Evolutionary conservation across 2,888 invertebrate species (phyloP).

Genomic region (Machimus atricapillus): DNA sequence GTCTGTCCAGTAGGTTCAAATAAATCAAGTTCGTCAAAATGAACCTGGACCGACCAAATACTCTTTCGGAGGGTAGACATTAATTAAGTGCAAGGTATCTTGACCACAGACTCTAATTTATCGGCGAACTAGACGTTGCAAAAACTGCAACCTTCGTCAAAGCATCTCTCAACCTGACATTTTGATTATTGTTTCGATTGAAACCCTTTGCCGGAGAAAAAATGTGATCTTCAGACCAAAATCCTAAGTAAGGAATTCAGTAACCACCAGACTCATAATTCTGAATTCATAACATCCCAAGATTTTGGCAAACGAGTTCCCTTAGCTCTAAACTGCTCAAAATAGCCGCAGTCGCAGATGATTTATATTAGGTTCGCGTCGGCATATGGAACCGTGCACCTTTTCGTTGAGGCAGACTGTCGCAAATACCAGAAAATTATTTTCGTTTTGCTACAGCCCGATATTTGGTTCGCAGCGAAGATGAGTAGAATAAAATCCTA

Average conservation of each 20-base stretch:
- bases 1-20: neutral
- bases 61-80: neutral
- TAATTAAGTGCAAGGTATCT: neutral
- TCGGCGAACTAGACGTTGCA: neutral
- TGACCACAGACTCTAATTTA: neutral
- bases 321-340: neutral
- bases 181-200: neutral
- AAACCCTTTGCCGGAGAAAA: neutral
- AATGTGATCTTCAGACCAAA: neutral
- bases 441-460: neutral
- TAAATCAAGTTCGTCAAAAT: neutral
- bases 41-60: neutral
- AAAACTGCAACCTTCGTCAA: neutral
- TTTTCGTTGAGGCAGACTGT: neutral
- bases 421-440: neutral
- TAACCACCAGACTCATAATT: neutral
- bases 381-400: neutral
- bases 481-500: neutral
- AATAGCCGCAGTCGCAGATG: neutral
- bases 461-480: neutral
- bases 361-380: neutral
- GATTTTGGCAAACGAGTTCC: neutral
- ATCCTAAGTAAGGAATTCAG: neutral
- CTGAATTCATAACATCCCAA: neutral
- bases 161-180: neutral